These are phyloP conservation scores for Dryococelus australis DNA, from an alignment of 2,888 invertebrate species.

Conservation along the genomic window DNA sequence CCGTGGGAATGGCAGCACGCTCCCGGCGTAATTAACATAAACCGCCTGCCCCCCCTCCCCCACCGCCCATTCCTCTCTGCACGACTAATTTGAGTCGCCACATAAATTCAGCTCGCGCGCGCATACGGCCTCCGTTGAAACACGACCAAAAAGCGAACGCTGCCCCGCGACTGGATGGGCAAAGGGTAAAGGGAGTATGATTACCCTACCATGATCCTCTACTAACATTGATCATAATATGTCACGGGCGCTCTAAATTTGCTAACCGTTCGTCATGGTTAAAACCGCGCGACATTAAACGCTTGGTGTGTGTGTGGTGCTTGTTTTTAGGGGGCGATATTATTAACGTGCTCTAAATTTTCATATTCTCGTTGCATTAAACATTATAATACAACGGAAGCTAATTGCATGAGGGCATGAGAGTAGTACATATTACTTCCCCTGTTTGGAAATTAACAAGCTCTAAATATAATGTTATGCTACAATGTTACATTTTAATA, in stretches of 20 bases:
- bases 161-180: neutral
- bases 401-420: neutral
- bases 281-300: neutral
- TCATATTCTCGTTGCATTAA: neutral
- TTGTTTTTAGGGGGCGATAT: neutral
- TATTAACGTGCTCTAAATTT: neutral
- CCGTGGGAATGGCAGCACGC: neutral
- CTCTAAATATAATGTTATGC: no score
- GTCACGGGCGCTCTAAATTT: neutral
- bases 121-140: neutral
- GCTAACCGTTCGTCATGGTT: slow-evolving; percentile 2
- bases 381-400: neutral
- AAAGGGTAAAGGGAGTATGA: neutral
- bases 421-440: no score
- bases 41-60: no score
- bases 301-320: neutral
- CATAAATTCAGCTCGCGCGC: neutral
- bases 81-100: neutral
- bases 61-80: no score
- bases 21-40: neutral
- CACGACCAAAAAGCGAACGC: neutral
- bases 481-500: no score
- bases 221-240: neutral
- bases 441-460: no score
- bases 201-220: neutral